phyloP scores from a whole-genome alignment of 2,113 vertebrate genomes.

The Rhadina sibilatrix region DNA sequence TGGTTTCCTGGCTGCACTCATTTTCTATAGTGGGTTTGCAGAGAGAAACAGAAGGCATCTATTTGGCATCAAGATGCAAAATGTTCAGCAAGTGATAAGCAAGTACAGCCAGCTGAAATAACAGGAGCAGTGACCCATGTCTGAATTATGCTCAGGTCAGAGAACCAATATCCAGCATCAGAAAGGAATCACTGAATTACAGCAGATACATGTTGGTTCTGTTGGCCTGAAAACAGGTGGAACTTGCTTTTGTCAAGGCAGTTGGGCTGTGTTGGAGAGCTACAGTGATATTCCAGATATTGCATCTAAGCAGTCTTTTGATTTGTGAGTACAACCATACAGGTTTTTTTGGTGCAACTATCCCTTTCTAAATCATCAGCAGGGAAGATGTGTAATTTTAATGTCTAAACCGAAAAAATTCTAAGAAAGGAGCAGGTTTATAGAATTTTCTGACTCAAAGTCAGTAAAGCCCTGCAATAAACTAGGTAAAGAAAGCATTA shows the following conservation, averaged over 20 bases:
- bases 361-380: background rate
- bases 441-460: background rate
- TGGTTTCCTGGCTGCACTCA: rapidly evolving
- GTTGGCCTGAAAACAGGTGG: background rate
- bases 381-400: background rate
- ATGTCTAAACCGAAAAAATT: background rate
- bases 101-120: background rate
- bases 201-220: background rate
- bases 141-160: background rate
- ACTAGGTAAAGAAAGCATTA: background rate
- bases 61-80: background rate
- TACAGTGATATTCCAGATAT: background rate
- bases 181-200: background rate
- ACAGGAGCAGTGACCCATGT: rapidly evolving
- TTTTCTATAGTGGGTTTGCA: background rate
- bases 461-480: background rate
- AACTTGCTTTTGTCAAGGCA: background rate
- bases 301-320: background rate
- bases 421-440: background rate
- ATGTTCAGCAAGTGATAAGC: background rate
- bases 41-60: background rate
- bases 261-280: background rate
- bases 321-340: background rate
- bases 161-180: background rate
- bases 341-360: background rate